These are phyloP conservation scores for Spilarctia lutea DNA, from an alignment of 2,888 invertebrate species.

Conservation along the genomic window DNA sequence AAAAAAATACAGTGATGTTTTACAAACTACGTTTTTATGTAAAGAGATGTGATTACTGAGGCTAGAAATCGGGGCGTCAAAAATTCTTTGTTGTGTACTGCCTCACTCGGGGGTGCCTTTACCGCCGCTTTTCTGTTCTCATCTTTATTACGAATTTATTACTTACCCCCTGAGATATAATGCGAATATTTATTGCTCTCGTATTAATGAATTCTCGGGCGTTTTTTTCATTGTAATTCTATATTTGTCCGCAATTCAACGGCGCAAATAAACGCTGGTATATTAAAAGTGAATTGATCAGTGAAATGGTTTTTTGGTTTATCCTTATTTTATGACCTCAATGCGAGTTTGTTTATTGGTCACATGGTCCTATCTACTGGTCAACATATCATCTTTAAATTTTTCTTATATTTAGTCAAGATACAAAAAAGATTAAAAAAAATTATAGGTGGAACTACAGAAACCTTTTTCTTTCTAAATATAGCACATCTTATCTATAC, in stretches of 20 bases:
- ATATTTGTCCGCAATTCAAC: conserved; percentile 48
- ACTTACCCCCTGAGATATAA: conserved; percentile 66
- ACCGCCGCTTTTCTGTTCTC: conserved; percentile 61
- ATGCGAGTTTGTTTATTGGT: too few relatives aligned
- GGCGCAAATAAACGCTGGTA: conserved; percentile 32
- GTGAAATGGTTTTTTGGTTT: background rate
- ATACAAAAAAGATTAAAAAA: too few relatives aligned
- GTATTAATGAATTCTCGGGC: conserved; percentile 70
- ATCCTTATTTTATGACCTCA: background rate
- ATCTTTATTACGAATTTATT: conserved; percentile 78
- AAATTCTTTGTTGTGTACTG: conserved; percentile 60
- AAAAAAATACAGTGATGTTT: conserved; percentile 27
- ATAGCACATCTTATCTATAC: too few relatives aligned
- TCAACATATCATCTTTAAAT: too few relatives aligned
- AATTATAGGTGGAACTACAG: too few relatives aligned
- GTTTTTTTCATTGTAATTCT: conserved; percentile 39
- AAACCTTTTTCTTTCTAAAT: too few relatives aligned
- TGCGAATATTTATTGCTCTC: conserved; percentile 69
- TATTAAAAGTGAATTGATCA: background rate
- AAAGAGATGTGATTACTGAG: conserved; percentile 49
- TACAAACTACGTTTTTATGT: conserved; percentile 50
- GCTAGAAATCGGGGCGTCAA: conserved; percentile 61
- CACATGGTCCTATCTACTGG: too few relatives aligned
- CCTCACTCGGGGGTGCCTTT: conserved; percentile 58
- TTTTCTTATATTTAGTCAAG: too few relatives aligned